Base-by-base conservation (phyloP, 2,113 vertebrate species). In the Speoplatyrhinus poulsoni region DNA sequence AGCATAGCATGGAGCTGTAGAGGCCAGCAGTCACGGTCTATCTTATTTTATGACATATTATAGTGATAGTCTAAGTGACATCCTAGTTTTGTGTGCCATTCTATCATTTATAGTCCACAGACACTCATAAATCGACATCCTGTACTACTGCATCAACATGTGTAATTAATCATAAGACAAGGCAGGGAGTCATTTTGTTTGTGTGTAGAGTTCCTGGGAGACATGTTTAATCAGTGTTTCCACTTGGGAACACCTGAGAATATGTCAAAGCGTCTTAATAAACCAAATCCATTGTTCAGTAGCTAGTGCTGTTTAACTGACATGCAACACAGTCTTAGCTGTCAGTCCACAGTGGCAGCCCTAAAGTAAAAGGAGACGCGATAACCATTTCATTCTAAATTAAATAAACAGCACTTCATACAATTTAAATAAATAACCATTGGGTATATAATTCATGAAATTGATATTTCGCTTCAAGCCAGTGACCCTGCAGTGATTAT, bases 111-210 rank as follows among this genome's bases (percentile, higher is more conserved):
- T 91, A 93, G 90, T 94, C 93, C 92, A 94, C 92, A 94, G 91
- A 94, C 93, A 89, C 94, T 95, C 94, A 93, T 92, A 95, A 94
- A 95, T 95, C 92, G 93, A 92, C 93, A 95, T 96, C 93, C 93
- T 94, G 94, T 95, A 93, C 95, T 95, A 95, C 94, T 95, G 95
- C 94, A 96, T 95, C 94, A 95, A 91, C 93, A 95, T 93, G 93
- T 94, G 95, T 96, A 96, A 97, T 96, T 95, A 95, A 96, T 96
- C 93, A 95, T 94, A 93, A 95, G 96, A 96, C 94, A 94, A 94
- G 93, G 93, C 93, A 86, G 93, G 93, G 94, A 95, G 94, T 95
- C 94, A 96, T 96, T 96, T 94, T 93, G 91, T 93, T 94, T 95
- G 92, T 94, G 74, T 74, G 61, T 72, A 69, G 15, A 57, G 61